Percentiles rank a stretch among this genome's conserved stretches.
Evolutionary conservation across 64 coral and sea anemone species (phyloP).

Genomic region (Montipora efflorescens): DNA sequence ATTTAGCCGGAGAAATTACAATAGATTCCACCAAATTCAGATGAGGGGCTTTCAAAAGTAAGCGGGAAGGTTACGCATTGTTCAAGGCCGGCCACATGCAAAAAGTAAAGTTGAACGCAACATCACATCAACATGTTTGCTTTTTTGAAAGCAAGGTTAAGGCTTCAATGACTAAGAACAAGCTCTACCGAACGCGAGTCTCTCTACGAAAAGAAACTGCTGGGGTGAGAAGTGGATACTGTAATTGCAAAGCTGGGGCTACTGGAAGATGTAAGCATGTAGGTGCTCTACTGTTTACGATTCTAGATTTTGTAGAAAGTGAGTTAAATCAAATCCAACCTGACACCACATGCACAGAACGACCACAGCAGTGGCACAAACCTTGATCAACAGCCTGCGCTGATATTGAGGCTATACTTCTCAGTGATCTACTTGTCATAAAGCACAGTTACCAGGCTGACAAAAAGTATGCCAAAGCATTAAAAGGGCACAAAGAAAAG

Average conservation of each 20-base stretch:
- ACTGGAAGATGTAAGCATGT: constrained; percentile 47
- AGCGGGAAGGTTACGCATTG: constrained; percentile 39
- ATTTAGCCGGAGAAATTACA: not conserved
- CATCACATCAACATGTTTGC: constrained; percentile 9
- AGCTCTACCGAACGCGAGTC: constrained; percentile 30
- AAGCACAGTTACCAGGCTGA: constrained; percentile 48
- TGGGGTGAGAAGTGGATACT: not conserved
- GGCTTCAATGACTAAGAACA: constrained; percentile 37
- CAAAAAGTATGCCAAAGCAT: constrained; percentile 5
- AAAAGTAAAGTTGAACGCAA: constrained; percentile 35
- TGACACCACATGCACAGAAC: constrained; percentile 27
- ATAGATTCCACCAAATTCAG: not conserved
- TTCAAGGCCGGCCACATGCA: constrained; percentile 35
- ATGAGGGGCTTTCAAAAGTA: constrained; percentile 56
- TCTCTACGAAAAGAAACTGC: constrained; percentile 4
- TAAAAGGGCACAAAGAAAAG: constrained; percentile 23
- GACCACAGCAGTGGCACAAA: constrained; percentile 50
- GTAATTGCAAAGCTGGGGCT: constrained; percentile 46
- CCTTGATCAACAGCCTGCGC: not conserved
- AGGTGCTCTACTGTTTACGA: constrained; percentile 27
- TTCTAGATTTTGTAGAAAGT: constrained; percentile 36
- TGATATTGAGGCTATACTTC: not conserved
- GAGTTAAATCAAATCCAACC: not conserved
- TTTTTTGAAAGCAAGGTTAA: constrained; percentile 43
- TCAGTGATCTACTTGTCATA: constrained; percentile 27